Evolutionary conservation across 2,797 vertebrate genomes (phyloP).

Genomic region (Trematomus bernacchii): DNA sequence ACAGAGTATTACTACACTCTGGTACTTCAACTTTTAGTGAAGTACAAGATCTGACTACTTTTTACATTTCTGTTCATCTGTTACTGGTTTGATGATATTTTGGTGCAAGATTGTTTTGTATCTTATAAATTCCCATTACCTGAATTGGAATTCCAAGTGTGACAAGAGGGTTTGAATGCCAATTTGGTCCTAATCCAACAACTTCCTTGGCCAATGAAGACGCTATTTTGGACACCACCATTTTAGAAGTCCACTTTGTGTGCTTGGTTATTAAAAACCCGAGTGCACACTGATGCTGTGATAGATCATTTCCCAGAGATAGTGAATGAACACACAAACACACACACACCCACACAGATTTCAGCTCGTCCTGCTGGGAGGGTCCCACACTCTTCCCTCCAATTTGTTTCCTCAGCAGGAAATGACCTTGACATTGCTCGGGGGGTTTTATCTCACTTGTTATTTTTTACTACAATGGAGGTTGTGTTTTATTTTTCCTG

Average conservation of each 20-base stretch:
- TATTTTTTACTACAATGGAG: slow-evolving; percentile 26
- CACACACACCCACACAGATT: not conserved
- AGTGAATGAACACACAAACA: not conserved
- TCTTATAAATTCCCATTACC: not conserved
- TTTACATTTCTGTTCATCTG: no score
- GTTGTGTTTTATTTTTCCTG: slow-evolving; percentile 36
- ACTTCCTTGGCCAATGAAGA: not conserved
- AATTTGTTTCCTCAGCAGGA: slow-evolving; percentile 49
- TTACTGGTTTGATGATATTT: not conserved
- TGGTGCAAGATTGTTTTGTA: not conserved
- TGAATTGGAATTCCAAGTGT: not conserved
- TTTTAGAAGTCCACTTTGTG: not conserved
- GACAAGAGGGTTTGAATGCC: not conserved
- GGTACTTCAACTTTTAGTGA: no score
- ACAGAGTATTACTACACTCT: no score
- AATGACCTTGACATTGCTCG: slow-evolving; percentile 51
- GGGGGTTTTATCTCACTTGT: slow-evolving; percentile 36
- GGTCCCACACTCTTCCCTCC: slow-evolving; percentile 21
- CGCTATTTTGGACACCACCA: not conserved
- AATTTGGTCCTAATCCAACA: not conserved
- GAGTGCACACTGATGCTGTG: slow-evolving; percentile 3
- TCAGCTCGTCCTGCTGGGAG: slow-evolving; percentile 23
- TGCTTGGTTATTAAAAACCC: slow-evolving; percentile 15
- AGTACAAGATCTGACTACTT: no score
- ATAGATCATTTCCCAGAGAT: slow-evolving; percentile 20